Conservation (phyloP, 1,140 invertebrate species). For the Physella acuta region DNA sequence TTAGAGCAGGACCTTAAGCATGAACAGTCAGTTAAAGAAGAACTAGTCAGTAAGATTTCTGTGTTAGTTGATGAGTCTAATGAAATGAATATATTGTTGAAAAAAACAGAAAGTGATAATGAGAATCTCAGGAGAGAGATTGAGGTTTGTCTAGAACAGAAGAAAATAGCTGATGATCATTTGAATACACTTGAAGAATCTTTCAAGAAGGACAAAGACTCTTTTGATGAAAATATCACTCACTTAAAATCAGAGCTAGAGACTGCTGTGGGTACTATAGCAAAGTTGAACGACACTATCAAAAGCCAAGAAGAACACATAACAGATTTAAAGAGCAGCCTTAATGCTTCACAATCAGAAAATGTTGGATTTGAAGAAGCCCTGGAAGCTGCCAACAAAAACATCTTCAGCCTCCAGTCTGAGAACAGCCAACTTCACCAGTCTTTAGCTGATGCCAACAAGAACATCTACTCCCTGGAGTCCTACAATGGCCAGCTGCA, state of each 20-base stretch:
- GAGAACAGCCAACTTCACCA: conserved; percentile 5
- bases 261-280: neutral
- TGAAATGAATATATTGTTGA: neutral
- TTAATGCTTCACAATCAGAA: conserved; percentile 8
- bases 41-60: neutral
- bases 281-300: neutral
- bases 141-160: neutral
- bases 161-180: neutral
- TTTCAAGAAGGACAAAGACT: neutral
- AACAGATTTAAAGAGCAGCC: neutral
- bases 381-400: conserved; percentile 21
- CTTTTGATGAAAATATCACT: neutral
- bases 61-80: neutral
- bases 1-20: neutral
- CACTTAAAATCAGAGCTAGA: conserved; percentile 1
- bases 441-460: conserved; percentile 21
- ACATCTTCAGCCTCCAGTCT: neutral
- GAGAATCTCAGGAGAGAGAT: conserved; percentile 1
- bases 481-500: conserved; percentile 4
- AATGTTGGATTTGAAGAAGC: conserved; percentile 17
- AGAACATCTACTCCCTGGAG: conserved; percentile 9
- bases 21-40: neutral
- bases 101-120: neutral
- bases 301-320: neutral
- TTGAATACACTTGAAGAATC: neutral